Base-by-base conservation (phyloP, 2,113 vertebrate species). In the Manacus vitellinus region DNA sequence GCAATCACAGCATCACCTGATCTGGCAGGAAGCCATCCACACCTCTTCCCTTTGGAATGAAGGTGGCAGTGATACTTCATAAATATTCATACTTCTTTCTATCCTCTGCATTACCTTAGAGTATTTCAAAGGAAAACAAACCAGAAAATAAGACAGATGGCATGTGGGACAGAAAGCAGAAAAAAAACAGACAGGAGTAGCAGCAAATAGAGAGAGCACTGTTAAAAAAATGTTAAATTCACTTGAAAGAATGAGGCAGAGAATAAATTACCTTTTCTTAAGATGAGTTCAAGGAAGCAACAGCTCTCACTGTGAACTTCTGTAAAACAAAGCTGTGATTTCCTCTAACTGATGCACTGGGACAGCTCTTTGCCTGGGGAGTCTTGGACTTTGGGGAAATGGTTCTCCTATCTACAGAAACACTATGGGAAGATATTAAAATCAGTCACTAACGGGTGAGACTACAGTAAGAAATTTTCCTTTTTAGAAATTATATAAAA, bases 71-170 rank as follows among this genome's bases (percentile, higher is more conserved):
- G 37, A 70, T 14, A 9, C 33, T 47, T 79, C 16, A 20, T 67
- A 71, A 58, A 68, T 73, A 92, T 44, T 62, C 39, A 46, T n/a
- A 70, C 12, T 55, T 67, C 24, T 94, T 80, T 78, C 51, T 71
- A 86, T 30, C 30, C 2, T 3, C 51, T 88, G 59, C 10, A 24
- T 39, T 74, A 75, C 49, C 63, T 92, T 72, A 33, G 27, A 80
- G 62, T 43, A 95, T 47, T 90, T 46, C 9, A 74, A 78, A 82
- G 59, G 52, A 94, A 95, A 95, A 93, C 23, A 93, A 88, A 59
- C 11, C 49, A 88, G 66, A 94, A 93, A 95, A 66, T 35, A 74
- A 92, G 46, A 59, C 90, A 96, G 89, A 93, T 82, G 84, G 85
- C 72, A 85, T 12, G 78, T 86, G 62, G 81, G 81, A 77, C 62